Percentiles rank a stretch among this genome's conserved stretches.
These are phyloP conservation scores for Nasonia giraulti DNA, from an alignment of 1,140 invertebrate species.

Conservation along the genomic window DNA sequence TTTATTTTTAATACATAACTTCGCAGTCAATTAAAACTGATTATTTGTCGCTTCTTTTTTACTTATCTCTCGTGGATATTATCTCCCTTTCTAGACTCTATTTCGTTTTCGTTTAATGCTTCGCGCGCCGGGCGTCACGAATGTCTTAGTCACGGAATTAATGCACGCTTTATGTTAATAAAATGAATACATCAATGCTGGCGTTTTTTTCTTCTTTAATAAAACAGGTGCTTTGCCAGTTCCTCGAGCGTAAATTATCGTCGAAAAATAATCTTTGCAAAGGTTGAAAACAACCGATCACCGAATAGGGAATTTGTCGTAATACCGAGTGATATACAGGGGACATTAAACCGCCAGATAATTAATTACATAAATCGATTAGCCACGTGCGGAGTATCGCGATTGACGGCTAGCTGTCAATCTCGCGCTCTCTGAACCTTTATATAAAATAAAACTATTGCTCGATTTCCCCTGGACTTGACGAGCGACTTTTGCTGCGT, in stretches of 20 bases:
- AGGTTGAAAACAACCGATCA: not conserved
- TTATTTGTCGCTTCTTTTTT: constrained; percentile 8
- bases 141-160: constrained; percentile 27
- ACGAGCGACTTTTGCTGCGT: not conserved
- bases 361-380: constrained; percentile 6
- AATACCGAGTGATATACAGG: too few species aligned
- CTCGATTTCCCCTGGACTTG: not conserved
- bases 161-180: constrained; percentile 37
- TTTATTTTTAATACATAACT: constrained; percentile 7
- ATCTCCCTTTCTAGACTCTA: not conserved
- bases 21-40: constrained; percentile 18
- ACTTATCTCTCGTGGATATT: not conserved
- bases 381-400: not conserved
- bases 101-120: constrained; percentile 17
- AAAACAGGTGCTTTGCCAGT: not conserved
- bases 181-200: constrained; percentile 34
- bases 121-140: not conserved
- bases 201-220: not conserved
- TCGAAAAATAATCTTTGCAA: not conserved
- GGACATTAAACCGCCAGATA: not conserved
- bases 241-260: constrained; percentile 6
- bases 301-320: not conserved
- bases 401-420: not conserved
- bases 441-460: not conserved
- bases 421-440: not conserved